Evolutionary conservation across 35 echinoderm and acorn worm species (phyloP).

Genomic region (Heliocidaris erythrogramma): DNA sequence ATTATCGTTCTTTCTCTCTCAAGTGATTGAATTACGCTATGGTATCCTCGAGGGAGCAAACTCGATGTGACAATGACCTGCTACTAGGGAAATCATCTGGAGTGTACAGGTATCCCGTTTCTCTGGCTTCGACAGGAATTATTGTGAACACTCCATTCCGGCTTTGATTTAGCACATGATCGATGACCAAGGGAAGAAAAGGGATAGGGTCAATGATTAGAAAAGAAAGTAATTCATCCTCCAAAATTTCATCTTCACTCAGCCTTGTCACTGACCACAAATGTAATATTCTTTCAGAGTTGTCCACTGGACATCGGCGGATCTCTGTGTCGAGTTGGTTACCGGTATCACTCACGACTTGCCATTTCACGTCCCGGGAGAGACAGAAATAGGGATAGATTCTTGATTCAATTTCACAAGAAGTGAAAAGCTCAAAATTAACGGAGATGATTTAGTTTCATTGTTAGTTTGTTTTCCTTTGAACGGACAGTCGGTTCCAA

Average conservation of each 20-base stretch:
- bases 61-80: slow-evolving; percentile 28
- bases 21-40: not conserved
- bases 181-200: not conserved
- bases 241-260: not conserved
- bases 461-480: not conserved
- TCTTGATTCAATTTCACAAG: not conserved
- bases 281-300: not conserved
- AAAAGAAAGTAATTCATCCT: not conserved
- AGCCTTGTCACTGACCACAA: not conserved
- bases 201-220: not conserved
- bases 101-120: not conserved
- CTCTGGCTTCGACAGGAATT: not conserved
- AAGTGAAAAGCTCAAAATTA: not conserved
- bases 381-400: not conserved
- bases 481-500: not conserved
- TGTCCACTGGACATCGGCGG: not conserved
- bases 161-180: not conserved
- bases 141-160: not conserved
- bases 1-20: not conserved
- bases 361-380: not conserved
- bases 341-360: not conserved
- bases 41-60: not conserved
- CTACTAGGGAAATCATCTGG: not conserved
- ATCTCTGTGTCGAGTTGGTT: not conserved
- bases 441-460: not conserved